phyloP scores from a whole-genome alignment of 2,797 vertebrate genomes.

The Phoeniculus purpureus region DNA sequence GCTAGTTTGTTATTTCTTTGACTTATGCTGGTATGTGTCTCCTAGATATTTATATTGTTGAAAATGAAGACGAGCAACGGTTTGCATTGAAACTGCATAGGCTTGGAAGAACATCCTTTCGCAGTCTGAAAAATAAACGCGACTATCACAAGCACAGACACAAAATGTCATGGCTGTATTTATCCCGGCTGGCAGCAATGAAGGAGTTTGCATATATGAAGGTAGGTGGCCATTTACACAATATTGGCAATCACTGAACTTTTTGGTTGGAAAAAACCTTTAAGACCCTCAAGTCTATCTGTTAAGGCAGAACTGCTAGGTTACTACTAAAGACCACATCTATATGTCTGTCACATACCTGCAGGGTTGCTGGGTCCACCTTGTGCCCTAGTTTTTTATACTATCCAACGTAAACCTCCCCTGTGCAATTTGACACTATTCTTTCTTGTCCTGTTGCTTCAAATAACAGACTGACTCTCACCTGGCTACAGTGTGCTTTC shows the following conservation, averaged over 20 bases:
- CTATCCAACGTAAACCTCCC: too few relatives aligned
- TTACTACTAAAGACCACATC: too few relatives aligned
- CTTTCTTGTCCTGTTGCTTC: too few relatives aligned
- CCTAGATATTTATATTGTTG: constrained; percentile 95
- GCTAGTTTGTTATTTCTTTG: neutral
- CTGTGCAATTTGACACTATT: too few relatives aligned
- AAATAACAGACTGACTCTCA: too few relatives aligned
- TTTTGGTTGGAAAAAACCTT: too few relatives aligned
- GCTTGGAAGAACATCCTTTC: constrained; percentile 94
- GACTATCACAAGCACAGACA: constrained; percentile 96
- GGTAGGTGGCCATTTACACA: constrained; percentile 69
- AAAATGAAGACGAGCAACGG: constrained; percentile 86
- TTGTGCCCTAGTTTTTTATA: too few relatives aligned
- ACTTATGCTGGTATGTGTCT: neutral
- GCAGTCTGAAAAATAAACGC: constrained; percentile 96
- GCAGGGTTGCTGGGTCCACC: too few relatives aligned
- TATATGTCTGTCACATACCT: too few relatives aligned
- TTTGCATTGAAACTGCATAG: constrained; percentile 94
- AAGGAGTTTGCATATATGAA: constrained; percentile 99
- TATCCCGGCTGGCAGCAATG: constrained; percentile 95
- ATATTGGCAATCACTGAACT: neutral
- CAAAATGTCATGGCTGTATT: constrained; percentile 96
- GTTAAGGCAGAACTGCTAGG: too few relatives aligned
- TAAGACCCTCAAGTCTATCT: too few relatives aligned
- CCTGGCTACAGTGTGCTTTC: too few relatives aligned